A percentile compares a stretch with the other conserved stretches of the same genome.
These are phyloP conservation scores for Cuculus canorus DNA, from an alignment of 2,797 vertebrate species.

Conservation along the genomic window DNA sequence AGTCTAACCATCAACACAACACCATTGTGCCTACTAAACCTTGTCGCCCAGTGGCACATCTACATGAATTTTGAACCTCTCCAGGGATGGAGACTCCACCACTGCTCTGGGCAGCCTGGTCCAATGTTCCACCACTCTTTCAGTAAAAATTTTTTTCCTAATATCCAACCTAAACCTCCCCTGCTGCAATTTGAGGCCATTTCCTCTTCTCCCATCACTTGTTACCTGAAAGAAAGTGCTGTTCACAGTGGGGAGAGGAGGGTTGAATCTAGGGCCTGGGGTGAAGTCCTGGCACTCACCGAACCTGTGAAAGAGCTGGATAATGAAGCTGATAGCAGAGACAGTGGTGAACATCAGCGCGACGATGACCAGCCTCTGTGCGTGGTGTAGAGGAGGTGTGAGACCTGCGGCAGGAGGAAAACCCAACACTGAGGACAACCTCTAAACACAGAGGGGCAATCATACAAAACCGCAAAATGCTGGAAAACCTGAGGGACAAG, in stretches of 20 bases:
- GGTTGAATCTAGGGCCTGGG: neutral
- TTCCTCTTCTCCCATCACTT: too few species aligned
- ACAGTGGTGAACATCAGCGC: rapidly evolving
- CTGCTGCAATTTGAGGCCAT: too few species aligned
- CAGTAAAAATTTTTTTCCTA: too few species aligned
- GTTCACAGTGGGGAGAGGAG: neutral
- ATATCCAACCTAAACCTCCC: too few species aligned
- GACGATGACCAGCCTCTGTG: rapidly evolving
- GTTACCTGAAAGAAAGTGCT: too few species aligned
- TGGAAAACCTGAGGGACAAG: neutral
- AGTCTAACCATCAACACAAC: too few species aligned
- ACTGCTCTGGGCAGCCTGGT: too few species aligned
- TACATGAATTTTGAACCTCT: too few species aligned
- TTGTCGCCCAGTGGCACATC: too few species aligned
- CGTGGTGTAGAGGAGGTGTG: rapidly evolving
- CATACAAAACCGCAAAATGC: neutral
- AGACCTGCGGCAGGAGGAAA: neutral
- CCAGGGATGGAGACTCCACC: too few species aligned
- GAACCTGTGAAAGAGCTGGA: rapidly evolving
- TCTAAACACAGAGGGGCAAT: rapidly evolving
- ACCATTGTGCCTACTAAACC: too few species aligned
- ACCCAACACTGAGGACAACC: neutral
- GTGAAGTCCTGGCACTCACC: neutral
- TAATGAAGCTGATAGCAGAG: rapidly evolving
- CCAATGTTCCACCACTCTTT: too few species aligned